Evolutionary conservation across 2,797 vertebrate genomes (phyloP), one percentile per base, ranked within the genome.

Genomic region (Protonibea diacanthus): DNA sequence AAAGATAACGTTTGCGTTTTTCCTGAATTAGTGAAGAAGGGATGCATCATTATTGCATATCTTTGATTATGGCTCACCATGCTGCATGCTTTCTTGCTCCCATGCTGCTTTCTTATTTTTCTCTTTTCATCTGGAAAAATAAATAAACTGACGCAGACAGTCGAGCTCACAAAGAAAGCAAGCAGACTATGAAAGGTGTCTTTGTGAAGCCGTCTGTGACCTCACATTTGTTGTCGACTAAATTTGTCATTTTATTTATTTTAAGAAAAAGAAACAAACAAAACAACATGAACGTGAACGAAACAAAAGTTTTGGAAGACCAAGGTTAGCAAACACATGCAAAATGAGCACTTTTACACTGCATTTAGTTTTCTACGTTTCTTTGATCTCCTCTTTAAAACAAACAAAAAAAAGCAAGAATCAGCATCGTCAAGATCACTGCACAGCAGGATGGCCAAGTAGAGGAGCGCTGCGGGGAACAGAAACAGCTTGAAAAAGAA

Each of bases 331-430:
- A 62, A 61, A 57, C 4, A 10, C 18, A 72, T 73, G 68, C 53
- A 74, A 80, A 77, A 69, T 60, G 0, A 83, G 11, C 7, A 44
- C 25, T 53, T 71, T 53, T 8, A 47, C 60, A 66, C 57, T 52
- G 57, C 29, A 62, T 55, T 72, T 59, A 11, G 52, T 45, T 64
- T 57, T 23, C 44, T 74, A 74, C 40, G 6, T 69, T 64, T 45
- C 65, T 76, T 81, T 83, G 55, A 78, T 76, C 27, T 65, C 45
- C 23, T 64, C n/a, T 74, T 64, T 40, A 14, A 45, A 57, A 44
- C 4, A 38, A 21, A 25, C 15, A 1, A 52, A 76, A 67, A 68
- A 77, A 55, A 42, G 59, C 25, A 40, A 56, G 23, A 63, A 71
- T 59, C 70, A 82, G 29, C 58, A 52, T 25, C n/a, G 51, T 70